These are phyloP conservation scores for Poecilia picta DNA, from an alignment of 2,797 vertebrate species.

Conservation along the genomic window DNA sequence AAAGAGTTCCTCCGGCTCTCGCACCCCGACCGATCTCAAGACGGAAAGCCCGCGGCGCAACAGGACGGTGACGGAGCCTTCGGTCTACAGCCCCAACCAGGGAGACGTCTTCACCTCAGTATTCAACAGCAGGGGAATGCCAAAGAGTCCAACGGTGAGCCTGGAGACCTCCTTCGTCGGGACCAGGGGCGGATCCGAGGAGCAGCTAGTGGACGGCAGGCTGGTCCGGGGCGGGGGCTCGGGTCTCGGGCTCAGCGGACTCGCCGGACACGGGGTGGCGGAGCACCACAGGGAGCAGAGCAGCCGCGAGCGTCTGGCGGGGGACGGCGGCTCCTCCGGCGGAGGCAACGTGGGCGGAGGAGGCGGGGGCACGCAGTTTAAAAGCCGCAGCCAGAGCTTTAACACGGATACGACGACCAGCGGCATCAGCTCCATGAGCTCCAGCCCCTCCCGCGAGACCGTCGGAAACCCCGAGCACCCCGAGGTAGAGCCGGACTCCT, in stretches of 20 bases:
- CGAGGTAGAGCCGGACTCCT: conserved; percentile 86
- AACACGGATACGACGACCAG: conserved; percentile 99
- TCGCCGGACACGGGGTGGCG: conserved; percentile 77
- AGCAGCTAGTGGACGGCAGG: conserved; percentile 87
- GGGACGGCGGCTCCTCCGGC: conserved; percentile 82
- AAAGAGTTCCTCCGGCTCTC: conserved; percentile 83
- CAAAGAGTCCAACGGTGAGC: conserved; percentile 91
- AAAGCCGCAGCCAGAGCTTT: conserved; percentile 98
- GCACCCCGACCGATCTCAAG: conserved; percentile 85
- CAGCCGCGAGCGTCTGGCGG: conserved; percentile 90
- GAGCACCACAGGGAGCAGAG: conserved; percentile 87
- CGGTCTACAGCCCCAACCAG: conserved; percentile 84
- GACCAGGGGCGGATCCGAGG: conserved; percentile 88
- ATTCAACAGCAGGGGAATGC: conserved; percentile 82
- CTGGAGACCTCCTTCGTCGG: conserved; percentile 94
- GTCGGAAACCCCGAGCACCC: conserved; percentile 87
- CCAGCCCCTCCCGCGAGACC: conserved; percentile 95
- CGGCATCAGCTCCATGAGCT: conserved; percentile 99
- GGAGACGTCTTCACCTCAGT: conserved; percentile 87
- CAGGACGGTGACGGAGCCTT: conserved; percentile 93
- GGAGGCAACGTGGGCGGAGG: conserved; percentile 80
- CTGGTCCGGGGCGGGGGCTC: conserved; percentile 79
- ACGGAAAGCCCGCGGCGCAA: conserved; percentile 84
- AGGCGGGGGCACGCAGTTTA: conserved; percentile 88
- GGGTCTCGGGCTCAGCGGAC: conserved; percentile 76